phyloP scores from a whole-genome alignment of 2,113 vertebrate genomes.

The Eclectus roratus region DNA sequence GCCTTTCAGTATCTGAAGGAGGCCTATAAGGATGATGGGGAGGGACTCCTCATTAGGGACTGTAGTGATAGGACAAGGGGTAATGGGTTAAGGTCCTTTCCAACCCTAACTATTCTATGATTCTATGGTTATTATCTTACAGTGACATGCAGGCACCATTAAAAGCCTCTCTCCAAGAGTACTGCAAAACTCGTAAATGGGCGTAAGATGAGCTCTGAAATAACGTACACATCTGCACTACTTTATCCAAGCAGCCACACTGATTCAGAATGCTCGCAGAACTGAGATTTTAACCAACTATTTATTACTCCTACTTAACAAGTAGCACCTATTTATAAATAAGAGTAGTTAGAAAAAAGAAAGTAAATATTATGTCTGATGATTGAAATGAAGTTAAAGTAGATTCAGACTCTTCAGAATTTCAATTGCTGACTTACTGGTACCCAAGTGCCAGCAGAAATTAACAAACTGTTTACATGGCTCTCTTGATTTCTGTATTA shows the following conservation, averaged over 20 bases:
- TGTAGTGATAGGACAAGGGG: too few species aligned
- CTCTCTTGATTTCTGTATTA: background rate
- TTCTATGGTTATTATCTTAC: background rate
- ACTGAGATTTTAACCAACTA: background rate
- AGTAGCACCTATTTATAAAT: background rate
- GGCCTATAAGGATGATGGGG: too few species aligned
- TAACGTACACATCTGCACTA: background rate
- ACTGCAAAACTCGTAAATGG: background rate
- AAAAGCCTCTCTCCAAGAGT: background rate
- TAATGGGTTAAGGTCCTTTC: too few species aligned
- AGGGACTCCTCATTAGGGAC: too few species aligned
- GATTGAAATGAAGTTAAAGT: background rate
- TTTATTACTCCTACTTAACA: rapidly evolving
- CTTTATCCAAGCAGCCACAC: background rate
- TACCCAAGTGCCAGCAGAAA: background rate
- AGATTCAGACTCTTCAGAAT: background rate
- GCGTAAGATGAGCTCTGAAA: background rate
- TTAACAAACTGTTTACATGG: rapidly evolving
- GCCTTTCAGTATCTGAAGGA: too few species aligned
- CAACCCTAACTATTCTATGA: too few species aligned
- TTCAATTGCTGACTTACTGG: background rate
- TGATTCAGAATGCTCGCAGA: background rate
- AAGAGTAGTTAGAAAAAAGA: rapidly evolving
- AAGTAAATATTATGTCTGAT: background rate
- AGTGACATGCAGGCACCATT: background rate